These are phyloP conservation scores for Merodon equestris DNA, from an alignment of 2,888 invertebrate species.

Conservation along the genomic window DNA sequence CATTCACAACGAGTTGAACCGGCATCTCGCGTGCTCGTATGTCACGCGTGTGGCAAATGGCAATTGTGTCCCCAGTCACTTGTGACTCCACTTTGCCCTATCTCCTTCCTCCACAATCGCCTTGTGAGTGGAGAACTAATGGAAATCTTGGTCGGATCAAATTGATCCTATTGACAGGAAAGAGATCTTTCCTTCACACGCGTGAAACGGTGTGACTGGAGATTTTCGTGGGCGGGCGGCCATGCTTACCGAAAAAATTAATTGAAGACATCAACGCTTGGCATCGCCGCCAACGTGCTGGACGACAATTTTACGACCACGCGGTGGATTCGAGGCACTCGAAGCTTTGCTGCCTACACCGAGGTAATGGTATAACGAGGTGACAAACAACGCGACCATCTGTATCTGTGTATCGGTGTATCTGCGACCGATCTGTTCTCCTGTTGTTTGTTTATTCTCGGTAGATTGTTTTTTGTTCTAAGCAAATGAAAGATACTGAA, in stretches of 20 bases:
- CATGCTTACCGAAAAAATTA: constrained; percentile 69
- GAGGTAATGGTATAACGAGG: constrained; percentile 45
- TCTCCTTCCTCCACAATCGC: constrained; percentile 5
- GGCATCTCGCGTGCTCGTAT: constrained; percentile 31
- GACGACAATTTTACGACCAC: constrained; percentile 68
- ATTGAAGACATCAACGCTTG: constrained; percentile 77
- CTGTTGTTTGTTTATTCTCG: constrained; percentile 60
- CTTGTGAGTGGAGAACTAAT: constrained; percentile 45
- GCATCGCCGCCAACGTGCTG: constrained; percentile 58
- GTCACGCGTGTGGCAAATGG: constrained; percentile 55
- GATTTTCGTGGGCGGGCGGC: constrained; percentile 22
- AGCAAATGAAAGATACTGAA: constrained; percentile 54
- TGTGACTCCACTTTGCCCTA: constrained; percentile 4
- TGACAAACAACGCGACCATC: constrained; percentile 58
- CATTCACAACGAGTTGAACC: constrained; percentile 40
- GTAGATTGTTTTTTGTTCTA: constrained; percentile 61
- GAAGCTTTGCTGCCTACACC: constrained; percentile 58
- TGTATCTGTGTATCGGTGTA: constrained; percentile 26
- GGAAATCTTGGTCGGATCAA: constrained; percentile 64
- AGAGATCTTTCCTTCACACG: constrained; percentile 35
- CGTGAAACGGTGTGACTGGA: constrained; percentile 41
- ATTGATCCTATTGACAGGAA: constrained; percentile 68
- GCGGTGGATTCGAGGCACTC: constrained; percentile 11
- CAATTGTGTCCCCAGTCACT: constrained; percentile 43
- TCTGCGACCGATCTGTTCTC: background rate